phyloP scores from a whole-genome alignment of 35 echinoderm and acorn worm genomes.

The Hemicentrotus pulcherrimus region DNA sequence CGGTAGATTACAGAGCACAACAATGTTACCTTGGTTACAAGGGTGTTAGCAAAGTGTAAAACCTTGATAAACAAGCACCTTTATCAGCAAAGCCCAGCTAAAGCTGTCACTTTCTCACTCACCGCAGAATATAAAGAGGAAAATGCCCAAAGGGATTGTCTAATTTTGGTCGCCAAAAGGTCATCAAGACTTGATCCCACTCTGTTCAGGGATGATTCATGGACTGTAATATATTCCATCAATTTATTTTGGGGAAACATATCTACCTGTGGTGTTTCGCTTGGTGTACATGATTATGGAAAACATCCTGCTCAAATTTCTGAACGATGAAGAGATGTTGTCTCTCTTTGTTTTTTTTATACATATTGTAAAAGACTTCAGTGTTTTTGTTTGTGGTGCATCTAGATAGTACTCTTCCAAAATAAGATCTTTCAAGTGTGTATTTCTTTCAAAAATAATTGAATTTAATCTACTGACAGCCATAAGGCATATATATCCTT shows the following conservation, averaged over 20 bases:
- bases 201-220: background rate
- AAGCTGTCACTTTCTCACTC: background rate
- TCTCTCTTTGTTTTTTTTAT: no score
- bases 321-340: no score
- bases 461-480: no score
- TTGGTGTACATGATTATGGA: background rate
- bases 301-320: no score
- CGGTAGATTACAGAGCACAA: background rate
- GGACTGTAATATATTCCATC: background rate
- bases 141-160: background rate
- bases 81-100: background rate
- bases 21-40: constrained; percentile 9
- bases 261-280: background rate
- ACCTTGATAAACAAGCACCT: background rate
- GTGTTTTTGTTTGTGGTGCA: no score
- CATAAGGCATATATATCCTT: no score
- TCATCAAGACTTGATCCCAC: background rate
- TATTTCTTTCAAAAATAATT: no score
- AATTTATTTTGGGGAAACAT: background rate
- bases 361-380: no score
- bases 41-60: background rate
- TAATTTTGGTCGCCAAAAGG: background rate
- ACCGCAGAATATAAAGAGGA: background rate
- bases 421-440: no score
- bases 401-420: no score